These are phyloP conservation scores for Anhinga anhinga DNA, from an alignment of 2,113 vertebrate species.

Conservation along the genomic window DNA sequence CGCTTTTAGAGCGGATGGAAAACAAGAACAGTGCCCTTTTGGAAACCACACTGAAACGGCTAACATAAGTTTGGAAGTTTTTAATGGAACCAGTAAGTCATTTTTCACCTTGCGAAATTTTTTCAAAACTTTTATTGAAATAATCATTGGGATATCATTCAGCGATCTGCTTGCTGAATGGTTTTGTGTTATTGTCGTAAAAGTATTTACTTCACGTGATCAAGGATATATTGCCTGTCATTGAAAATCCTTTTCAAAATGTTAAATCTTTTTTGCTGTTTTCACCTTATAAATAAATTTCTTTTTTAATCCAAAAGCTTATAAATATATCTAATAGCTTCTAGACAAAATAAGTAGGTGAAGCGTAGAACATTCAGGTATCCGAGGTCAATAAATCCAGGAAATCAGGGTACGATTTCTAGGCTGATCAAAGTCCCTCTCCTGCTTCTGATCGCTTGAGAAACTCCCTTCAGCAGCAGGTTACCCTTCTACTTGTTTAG, in stretches of 20 bases:
- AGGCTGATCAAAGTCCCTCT: not conserved
- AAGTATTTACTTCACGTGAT: not conserved
- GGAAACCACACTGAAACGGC: not conserved
- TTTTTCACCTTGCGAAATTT: not conserved
- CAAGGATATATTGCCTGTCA: not conserved
- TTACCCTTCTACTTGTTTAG: not conserved
- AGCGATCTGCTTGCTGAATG: not conserved
- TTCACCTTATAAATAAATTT: not conserved
- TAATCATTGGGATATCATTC: not conserved
- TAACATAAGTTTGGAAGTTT: not conserved
- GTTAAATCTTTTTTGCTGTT: not conserved
- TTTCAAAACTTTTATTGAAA: not conserved
- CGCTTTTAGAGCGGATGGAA: accelerated
- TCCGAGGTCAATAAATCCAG: not conserved
- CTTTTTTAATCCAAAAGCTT: not conserved
- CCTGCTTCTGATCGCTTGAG: not conserved
- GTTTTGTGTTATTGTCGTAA: not conserved
- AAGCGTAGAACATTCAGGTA: not conserved
- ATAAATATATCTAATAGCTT: not conserved
- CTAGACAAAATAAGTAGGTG: not conserved
- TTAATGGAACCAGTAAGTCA: not conserved
- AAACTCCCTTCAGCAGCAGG: not conserved
- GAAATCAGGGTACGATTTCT: not conserved
- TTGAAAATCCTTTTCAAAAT: not conserved
- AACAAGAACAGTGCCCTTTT: not conserved